These are phyloP conservation scores for Lycia hirtaria DNA, from an alignment of 2,888 invertebrate species.

Conservation along the genomic window DNA sequence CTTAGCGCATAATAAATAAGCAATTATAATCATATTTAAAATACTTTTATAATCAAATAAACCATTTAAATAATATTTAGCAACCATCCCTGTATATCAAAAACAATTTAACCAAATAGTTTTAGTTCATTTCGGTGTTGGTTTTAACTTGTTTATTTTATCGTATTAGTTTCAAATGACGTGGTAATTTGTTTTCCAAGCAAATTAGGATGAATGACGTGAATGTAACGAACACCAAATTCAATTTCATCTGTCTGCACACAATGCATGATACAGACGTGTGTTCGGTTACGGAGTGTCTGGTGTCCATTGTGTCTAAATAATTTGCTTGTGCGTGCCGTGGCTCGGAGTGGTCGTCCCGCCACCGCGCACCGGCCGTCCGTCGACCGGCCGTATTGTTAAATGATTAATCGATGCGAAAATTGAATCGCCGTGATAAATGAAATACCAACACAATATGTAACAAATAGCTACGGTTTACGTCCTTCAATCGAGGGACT, in stretches of 20 bases:
- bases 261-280: slow-evolving; percentile 1
- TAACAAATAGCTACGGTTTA: slow-evolving; percentile 58
- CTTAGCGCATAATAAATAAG: no score
- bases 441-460: slow-evolving; percentile 69
- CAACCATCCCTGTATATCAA: no score
- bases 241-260: neutral
- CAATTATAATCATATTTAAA: no score
- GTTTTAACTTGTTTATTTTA: neutral
- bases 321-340: slow-evolving; percentile 15
- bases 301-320: slow-evolving; percentile 19
- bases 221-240: no score
- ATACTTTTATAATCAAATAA: no score
- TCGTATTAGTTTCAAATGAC: neutral
- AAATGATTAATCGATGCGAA: slow-evolving; percentile 65
- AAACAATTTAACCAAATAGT: neutral
- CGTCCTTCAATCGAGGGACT: slow-evolving; percentile 54
- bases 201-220: neutral
- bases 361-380: slow-evolving; percentile 20
- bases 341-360: slow-evolving; percentile 11
- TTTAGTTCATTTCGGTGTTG: neutral
- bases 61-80: no score
- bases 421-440: slow-evolving; percentile 70
- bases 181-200: neutral
- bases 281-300: slow-evolving; percentile 1
- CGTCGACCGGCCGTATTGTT: slow-evolving; percentile 43